Base-by-base conservation (phyloP, 2,113 vertebrate species). In the Talpa occidentalis region DNA sequence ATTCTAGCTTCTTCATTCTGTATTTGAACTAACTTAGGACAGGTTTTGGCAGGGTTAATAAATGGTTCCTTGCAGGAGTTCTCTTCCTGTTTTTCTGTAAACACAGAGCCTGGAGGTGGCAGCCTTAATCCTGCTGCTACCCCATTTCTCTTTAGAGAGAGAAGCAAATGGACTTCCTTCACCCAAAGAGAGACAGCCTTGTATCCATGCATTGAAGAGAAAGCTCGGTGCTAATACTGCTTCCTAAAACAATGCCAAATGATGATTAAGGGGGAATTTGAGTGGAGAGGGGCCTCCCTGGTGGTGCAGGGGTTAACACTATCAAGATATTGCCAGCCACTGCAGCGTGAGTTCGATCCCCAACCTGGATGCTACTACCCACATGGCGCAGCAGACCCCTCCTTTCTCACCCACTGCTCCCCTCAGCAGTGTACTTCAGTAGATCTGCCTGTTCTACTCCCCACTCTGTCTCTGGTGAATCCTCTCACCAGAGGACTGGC, bases 241-340 rank as follows among this genome's bases (percentile, higher is more conserved):
- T 88, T 69, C 82, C 88, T 60, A 26, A 44, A 92, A 52, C 28
- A 54, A 32, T 32, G 42, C 32, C 14, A 73, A 37, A 26, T 77
- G 42, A 74, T 12, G n/a, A 64, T 6, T 49, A 67, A 81, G 35
- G 54, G 17, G 54, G 37, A 90, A 47, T 14, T 0, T 49, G 19
- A 60, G 24, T 64, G 59, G 26, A 80, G 54, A 59, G 80, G 42
- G 37, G 37, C 47, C 47, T 49, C 9, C 54, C 35, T 40, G 47
- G 24, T 42, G 9, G 77, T 19, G 15, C 16, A 80, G 35, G 28
- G 24, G 54, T 60, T 60, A 40, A 73, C 47, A 11, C 47, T 49
- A 49, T 49, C 47, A 49, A 49, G 47, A 9, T 49, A 10, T 44
- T 12, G 11, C 47, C 47, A 49, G 47, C 47, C 47, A 49, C 47